phyloP scores from a whole-genome alignment of 2,888 invertebrate species.

The Pyrrhosoma nymphula region DNA sequence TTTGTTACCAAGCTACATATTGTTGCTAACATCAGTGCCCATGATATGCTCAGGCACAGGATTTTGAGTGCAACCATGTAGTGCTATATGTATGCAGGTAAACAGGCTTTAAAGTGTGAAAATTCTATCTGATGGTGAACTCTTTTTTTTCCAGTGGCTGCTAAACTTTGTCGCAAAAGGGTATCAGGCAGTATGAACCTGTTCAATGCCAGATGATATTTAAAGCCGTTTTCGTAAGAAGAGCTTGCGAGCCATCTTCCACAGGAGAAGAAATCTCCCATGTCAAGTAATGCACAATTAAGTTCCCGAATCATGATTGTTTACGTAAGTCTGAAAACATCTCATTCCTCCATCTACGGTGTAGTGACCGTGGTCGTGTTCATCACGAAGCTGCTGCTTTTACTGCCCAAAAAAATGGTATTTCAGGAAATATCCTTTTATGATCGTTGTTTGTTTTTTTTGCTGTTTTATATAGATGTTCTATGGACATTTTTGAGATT shows the following conservation, averaged over 20 bases:
- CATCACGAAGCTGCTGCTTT: constrained; percentile 10
- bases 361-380: neutral
- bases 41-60: too few relatives aligned
- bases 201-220: constrained; percentile 57
- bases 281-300: neutral
- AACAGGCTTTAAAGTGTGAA: too few relatives aligned
- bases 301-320: neutral
- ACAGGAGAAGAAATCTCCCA: neutral
- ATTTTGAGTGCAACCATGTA: too few relatives aligned
- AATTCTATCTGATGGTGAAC: neutral
- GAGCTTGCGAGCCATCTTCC: neutral
- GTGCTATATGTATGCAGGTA: too few relatives aligned
- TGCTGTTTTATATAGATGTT: neutral
- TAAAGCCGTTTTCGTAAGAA: neutral
- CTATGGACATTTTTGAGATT: neutral
- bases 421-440: neutral
- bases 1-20: too few relatives aligned
- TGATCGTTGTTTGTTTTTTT: constrained; percentile 14
- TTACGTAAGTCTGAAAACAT: neutral
- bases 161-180: constrained; percentile 53
- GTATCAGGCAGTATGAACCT: constrained; percentile 58
- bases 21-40: too few relatives aligned
- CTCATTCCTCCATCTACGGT: neutral
- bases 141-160: constrained; percentile 42
- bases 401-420: neutral